Evolutionary conservation across 2,888 invertebrate species (phyloP).

Genomic region (Boloria selene): DNA sequence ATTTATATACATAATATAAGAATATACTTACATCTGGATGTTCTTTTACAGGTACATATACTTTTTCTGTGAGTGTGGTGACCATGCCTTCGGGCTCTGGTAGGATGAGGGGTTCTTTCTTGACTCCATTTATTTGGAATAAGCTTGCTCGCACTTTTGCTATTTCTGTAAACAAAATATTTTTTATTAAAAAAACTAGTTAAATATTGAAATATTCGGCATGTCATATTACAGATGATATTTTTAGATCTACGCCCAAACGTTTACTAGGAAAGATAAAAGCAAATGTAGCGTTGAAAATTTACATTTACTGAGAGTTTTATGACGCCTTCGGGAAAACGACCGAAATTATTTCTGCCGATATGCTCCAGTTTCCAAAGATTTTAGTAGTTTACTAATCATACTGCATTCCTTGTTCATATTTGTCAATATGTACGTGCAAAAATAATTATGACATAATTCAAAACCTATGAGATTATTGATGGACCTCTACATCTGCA

Average conservation of each 20-base stretch:
- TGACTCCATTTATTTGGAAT: conserved; percentile 99
- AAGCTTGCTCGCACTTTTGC: conserved; percentile 98
- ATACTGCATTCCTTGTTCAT: conserved; percentile 15
- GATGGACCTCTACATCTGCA: conserved; percentile 53
- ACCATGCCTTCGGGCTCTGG: conserved; percentile 96
- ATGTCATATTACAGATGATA: conserved; percentile 58
- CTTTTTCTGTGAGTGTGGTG: conserved; percentile 98
- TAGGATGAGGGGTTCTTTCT: conserved; percentile 94
- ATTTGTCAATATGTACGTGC: conserved; percentile 10
- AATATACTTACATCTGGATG: conserved; percentile 97
- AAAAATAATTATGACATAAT: conserved; percentile 57
- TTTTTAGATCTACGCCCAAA: conserved; percentile 60
- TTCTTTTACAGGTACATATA: conserved; percentile 99
- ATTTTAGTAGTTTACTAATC: conserved; percentile 18
- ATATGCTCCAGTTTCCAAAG: conserved; percentile 15
- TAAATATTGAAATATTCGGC: conserved; percentile 55
- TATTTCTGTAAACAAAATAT: conserved; percentile 91
- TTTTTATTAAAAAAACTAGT: conserved; percentile 51
- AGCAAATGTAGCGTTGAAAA: conserved; percentile 56
- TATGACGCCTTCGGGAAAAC: conserved; percentile 40
- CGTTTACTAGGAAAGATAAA: conserved; percentile 60
- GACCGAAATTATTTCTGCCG: conserved; percentile 27
- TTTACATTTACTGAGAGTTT: conserved; percentile 43
- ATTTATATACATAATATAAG: conserved; percentile 17
- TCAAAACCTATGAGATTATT: conserved; percentile 49